Conservation (phyloP, 1,140 invertebrate genomes). For the Drosophila ironensis region DNA sequence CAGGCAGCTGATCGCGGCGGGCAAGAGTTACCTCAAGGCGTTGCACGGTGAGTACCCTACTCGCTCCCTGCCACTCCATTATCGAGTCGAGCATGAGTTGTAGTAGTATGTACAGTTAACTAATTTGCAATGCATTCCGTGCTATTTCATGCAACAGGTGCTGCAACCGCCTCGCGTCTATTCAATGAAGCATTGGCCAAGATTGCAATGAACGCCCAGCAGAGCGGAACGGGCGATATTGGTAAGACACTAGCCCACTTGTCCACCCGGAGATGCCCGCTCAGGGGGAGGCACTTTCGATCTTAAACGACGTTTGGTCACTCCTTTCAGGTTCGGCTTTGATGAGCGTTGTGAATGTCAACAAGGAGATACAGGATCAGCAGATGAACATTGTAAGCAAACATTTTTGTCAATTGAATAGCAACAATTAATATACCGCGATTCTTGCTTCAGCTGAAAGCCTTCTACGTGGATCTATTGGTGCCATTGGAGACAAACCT, state of each 20-base stretch:
- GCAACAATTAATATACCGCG: neutral
- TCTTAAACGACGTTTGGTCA: conserved; percentile 1
- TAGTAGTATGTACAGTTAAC: conserved; percentile 54
- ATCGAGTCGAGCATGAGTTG: too few relatives aligned
- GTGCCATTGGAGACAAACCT: conserved; percentile 95
- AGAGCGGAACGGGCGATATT: conserved; percentile 94
- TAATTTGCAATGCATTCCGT: conserved; percentile 73
- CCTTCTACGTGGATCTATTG: conserved; percentile 95
- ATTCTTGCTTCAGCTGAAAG: conserved; percentile 88
- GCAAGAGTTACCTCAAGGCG: conserved; percentile 95
- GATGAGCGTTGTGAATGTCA: conserved; percentile 95
- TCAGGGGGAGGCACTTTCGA: neutral
- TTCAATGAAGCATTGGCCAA: conserved; percentile 94
- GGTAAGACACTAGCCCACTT: conserved; percentile 84
- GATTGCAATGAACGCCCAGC: conserved; percentile 92
- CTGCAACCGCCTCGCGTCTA: conserved; percentile 91
- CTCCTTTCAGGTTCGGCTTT: conserved; percentile 88
- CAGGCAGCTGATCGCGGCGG: conserved; percentile 94
- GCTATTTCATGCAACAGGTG: conserved; percentile 85
- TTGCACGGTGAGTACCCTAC: conserved; percentile 91
- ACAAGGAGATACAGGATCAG: conserved; percentile 95
- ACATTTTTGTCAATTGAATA: neutral
- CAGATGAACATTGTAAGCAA: conserved; percentile 95
- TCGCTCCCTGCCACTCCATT: neutral
- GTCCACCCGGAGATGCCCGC: neutral